A percentile compares a stretch with the other conserved stretches of the same genome.
These are phyloP conservation scores for Turritopsis rubra DNA, from an alignment of 30 jellyfish, hydroid and myxozoan species.

Conservation along the genomic window DNA sequence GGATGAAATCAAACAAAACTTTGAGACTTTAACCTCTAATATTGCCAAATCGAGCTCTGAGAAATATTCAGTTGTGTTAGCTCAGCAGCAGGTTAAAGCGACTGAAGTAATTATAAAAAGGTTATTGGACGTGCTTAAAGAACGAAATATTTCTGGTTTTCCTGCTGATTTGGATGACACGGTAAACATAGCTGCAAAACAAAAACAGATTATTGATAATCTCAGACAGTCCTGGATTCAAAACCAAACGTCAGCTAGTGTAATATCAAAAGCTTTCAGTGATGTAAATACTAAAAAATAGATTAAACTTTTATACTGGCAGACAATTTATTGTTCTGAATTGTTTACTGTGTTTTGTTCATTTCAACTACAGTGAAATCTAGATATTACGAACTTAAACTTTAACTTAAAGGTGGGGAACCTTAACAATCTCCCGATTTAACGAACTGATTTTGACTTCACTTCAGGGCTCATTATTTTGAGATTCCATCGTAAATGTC, in stretches of 20 bases:
- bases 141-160: conserved; percentile 16
- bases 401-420: too few relatives aligned
- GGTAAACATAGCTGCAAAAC: conserved; percentile 13
- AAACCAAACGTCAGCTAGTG: background rate
- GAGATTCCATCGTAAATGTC: too few relatives aligned
- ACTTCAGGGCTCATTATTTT: too few relatives aligned
- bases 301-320: background rate
- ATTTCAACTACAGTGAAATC: too few relatives aligned
- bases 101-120: background rate
- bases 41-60: background rate
- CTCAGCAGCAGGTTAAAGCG: background rate
- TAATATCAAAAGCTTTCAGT: conserved; percentile 1
- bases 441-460: too few relatives aligned
- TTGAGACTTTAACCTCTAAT: background rate
- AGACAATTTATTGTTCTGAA: background rate
- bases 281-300: background rate
- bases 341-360: too few relatives aligned
- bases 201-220: conserved; percentile 5
- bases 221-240: conserved; percentile 14
- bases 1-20: conserved; percentile 13
- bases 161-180: conserved; percentile 16
- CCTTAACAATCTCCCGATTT: too few relatives aligned
- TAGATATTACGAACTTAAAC: too few relatives aligned
- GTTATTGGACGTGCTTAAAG: background rate
- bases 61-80: background rate